Base-by-base conservation (phyloP, 2,113 vertebrate genomes). In the Festucalex cinctus region DNA sequence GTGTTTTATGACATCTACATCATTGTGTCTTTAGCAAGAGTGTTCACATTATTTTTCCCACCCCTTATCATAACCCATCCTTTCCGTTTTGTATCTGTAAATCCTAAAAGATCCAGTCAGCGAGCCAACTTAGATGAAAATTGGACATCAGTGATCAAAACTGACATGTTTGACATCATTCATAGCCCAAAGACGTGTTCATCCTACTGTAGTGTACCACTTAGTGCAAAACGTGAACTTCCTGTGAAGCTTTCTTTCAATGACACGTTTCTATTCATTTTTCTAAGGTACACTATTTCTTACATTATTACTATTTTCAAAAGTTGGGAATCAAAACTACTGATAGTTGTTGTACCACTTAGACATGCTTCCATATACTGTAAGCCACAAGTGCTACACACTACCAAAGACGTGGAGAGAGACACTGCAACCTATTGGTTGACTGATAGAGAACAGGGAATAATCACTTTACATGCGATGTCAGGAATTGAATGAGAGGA, bases 141-240 rank as follows among this genome's bases (percentile, higher is more conserved):
- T 65, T 67, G 62, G 70, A 63, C 51, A 68, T 70, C 35, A 26
- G 65, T 75, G 61, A 64, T 77, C 65, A 67, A 79, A 78, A 69
- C 56, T 41, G 69, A 66, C 49, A 63, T 39, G 51, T 48, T 68
- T 37, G 53, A 63, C 63, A 63, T 37, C 36, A 36, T 76, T 79
- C 59, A 71, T 51, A 46, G 37, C 60, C 58, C 44, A 53, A 75
- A 57, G 13, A 16, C 46, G 54, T 81, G 26, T 56, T 56, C 24
- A 56, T 83, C 71, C 69, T 77, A 68, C 66, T 77, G 75, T 68
- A 63, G 71, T 61, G 53, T 37, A 28, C 54, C 19, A 53, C n/a
- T 75, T 70, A 81, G 78, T 81, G 85, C 65, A 69, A 83, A 86
- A 74, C 78, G 72, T 70, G 43, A 59, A 36, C 32, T 36, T 36